Percentiles rank a stretch among this genome's conserved stretches.
Conservation (phyloP, 2,113 vertebrate species). For the Rostratula benghalensis region DNA sequence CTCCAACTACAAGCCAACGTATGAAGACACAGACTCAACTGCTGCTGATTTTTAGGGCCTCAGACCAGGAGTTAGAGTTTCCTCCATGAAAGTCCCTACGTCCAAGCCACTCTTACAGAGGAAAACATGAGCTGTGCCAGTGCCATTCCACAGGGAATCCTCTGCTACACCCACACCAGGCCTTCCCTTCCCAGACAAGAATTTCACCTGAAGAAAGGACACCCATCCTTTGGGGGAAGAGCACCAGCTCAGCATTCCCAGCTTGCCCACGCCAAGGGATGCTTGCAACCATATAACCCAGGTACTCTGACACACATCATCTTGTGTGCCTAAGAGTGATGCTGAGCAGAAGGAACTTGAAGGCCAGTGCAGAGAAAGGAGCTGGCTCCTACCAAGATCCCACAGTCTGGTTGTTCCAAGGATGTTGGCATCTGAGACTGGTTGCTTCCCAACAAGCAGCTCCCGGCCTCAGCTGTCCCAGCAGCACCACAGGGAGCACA, state of each 20-base stretch:
- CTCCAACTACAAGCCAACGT: fast-evolving
- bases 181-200: not conserved
- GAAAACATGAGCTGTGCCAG: not conserved
- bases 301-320: not conserved
- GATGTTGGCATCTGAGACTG: not conserved
- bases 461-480: not conserved
- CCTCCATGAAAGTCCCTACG: not conserved
- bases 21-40: fast-evolving
- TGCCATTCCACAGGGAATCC: not conserved
- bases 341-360: not conserved
- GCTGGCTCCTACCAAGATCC: not conserved
- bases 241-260: not conserved
- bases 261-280: no score
- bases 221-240: not conserved
- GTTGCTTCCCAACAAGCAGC: not conserved
- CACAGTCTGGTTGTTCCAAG: no score
- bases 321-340: fast-evolving
- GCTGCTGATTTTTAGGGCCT: not conserved
- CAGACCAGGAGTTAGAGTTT: not conserved
- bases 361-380: not conserved
- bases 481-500: not conserved
- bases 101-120: not conserved
- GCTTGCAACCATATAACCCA: not conserved
- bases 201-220: not conserved
- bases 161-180: not conserved